Percentiles rank a stretch among this genome's conserved stretches.
Evolutionary conservation across 2,888 invertebrate species (phyloP).

Genomic region (Oxyscelio sp.): DNA sequence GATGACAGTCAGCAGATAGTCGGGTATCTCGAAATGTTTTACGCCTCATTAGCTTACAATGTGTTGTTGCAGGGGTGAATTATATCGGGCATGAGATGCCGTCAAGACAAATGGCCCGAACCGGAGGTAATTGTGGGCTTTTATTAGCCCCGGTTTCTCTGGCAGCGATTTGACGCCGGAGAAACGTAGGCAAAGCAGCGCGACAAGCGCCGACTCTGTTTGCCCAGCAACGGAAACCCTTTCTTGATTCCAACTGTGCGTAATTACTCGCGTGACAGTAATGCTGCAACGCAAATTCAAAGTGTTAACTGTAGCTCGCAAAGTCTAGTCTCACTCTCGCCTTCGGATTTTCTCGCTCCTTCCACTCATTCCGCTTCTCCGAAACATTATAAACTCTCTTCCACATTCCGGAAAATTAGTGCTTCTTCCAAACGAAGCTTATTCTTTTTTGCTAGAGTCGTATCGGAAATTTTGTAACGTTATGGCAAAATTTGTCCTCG

Average conservation of each 20-base stretch:
- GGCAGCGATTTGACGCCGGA: slow-evolving; percentile 77
- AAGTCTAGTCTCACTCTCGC: slow-evolving; percentile 60
- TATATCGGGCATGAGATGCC: no score
- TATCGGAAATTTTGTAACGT: no score
- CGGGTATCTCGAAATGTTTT: no score
- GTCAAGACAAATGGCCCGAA: slow-evolving; percentile 88
- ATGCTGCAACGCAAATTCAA: slow-evolving; percentile 85
- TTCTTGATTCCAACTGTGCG: slow-evolving; percentile 79
- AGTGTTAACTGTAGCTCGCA: slow-evolving; percentile 75
- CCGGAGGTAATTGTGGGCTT: slow-evolving; percentile 89
- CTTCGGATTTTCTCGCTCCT: slow-evolving; percentile 70
- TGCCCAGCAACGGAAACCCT: slow-evolving; percentile 78
- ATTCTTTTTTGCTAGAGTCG: no score
- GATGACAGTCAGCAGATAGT: no score
- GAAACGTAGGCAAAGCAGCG: slow-evolving; percentile 68
- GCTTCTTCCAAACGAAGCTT: slow-evolving; percentile 2
- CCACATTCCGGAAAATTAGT: slow-evolving; percentile 16
- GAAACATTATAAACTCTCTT: slow-evolving; percentile 71
- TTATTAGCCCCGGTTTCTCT: slow-evolving; percentile 88
- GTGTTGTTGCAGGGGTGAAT: no score
- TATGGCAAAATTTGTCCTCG: no score
- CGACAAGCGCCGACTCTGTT: slow-evolving; percentile 66
- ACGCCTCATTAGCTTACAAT: no score
- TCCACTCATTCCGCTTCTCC: slow-evolving; percentile 47
- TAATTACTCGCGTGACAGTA: slow-evolving; percentile 88